These are phyloP conservation scores for Volucella inflata DNA, from an alignment of 2,888 invertebrate species.

Conservation along the genomic window DNA sequence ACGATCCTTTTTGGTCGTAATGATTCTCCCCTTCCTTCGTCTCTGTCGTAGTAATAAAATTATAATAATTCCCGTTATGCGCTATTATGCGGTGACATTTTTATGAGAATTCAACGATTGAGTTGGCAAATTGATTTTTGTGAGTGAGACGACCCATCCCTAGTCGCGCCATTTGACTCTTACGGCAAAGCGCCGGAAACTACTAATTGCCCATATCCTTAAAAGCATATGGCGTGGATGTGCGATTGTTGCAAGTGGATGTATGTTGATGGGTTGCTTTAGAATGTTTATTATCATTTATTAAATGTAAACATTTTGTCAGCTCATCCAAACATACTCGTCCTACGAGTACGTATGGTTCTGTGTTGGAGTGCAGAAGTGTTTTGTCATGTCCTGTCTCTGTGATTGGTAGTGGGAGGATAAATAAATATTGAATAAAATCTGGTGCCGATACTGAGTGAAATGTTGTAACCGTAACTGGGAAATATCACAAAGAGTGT, in stretches of 20 bases:
- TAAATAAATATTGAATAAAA: conserved; percentile 34
- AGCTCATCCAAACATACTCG: conserved; percentile 49
- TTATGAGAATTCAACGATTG: conserved; percentile 65
- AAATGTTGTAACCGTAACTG: neutral
- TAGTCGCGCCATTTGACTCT: neutral
- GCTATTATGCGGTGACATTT: conserved; percentile 73
- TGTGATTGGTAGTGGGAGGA: conserved; percentile 8
- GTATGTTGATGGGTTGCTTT: conserved; percentile 5
- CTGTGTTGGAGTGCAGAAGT: conserved; percentile 19
- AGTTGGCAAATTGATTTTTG: conserved; percentile 64
- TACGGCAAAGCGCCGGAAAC: conserved; percentile 51
- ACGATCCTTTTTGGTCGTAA: conserved; percentile 60
- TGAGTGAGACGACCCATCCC: conserved; percentile 28
- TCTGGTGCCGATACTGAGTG: conserved; percentile 2
- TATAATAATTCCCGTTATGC: conserved; percentile 73
- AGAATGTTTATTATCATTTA: conserved; percentile 62
- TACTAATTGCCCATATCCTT: conserved; percentile 75
- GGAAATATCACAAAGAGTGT: neutral
- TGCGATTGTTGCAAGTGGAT: neutral
- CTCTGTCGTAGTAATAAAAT: conserved; percentile 64
- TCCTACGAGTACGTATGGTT: conserved; percentile 11
- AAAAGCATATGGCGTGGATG: conserved; percentile 18
- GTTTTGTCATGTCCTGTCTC: conserved; percentile 63
- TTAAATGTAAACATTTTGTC: conserved; percentile 75
- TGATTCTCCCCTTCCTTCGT: conserved; percentile 25